These are phyloP conservation scores for Archivesica marissinica DNA, from an alignment of 1,140 invertebrate genomes.

Conservation along the genomic window DNA sequence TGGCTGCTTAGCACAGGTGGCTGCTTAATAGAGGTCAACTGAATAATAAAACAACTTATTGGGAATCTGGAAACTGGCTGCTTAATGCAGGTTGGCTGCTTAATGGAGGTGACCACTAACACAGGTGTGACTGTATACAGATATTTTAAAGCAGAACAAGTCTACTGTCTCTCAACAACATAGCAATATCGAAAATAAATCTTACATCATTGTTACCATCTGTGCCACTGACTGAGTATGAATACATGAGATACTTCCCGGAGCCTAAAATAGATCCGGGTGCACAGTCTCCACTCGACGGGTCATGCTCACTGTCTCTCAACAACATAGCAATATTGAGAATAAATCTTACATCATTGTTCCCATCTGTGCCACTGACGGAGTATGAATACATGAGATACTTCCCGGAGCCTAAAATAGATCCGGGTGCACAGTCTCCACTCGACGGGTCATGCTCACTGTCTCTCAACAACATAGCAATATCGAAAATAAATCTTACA, in stretches of 20 bases:
- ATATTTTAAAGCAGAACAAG: no score
- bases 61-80: no score
- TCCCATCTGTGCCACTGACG: slow-evolving; percentile 97
- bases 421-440: slow-evolving; percentile 96
- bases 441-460: no score
- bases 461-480: background rate
- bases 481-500: slow-evolving; percentile 85
- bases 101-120: no score
- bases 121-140: no score
- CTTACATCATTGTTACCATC: slow-evolving; percentile 97
- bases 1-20: no score
- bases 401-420: slow-evolving; percentile 93
- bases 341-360: slow-evolving; percentile 94
- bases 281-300: slow-evolving; percentile 96
- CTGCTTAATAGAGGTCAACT: no score
- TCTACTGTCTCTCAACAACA: no score
- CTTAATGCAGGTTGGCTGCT: no score
- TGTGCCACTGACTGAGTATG: slow-evolving; percentile 98
- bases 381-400: slow-evolving; percentile 99
- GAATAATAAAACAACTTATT: no score
- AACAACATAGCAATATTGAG: no score
- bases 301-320: slow-evolving; percentile 99
- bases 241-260: slow-evolving; percentile 99
- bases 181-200: no score
- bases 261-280: slow-evolving; percentile 93